phyloP scores from a whole-genome alignment of 2,888 invertebrate species.

The Polymixis flavicincta region DNA sequence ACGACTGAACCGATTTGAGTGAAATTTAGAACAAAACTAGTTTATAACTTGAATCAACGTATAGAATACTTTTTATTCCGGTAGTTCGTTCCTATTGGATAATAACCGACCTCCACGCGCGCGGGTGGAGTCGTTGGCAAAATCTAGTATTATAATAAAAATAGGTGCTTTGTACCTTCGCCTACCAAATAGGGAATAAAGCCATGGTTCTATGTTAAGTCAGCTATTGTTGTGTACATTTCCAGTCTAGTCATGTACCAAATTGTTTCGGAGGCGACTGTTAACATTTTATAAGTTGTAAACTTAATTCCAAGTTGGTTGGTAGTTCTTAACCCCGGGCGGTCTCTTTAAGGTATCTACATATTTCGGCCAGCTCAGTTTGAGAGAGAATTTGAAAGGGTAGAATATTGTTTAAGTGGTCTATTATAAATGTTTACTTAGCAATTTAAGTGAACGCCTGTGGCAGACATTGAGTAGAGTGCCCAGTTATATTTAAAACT shows the following conservation, averaged over 20 bases:
- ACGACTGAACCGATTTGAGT: too few relatives aligned
- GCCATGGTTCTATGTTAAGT: background rate
- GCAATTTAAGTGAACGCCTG: slow-evolving; percentile 21
- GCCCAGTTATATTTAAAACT: background rate
- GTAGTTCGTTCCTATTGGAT: too few relatives aligned
- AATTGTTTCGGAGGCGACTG: slow-evolving; percentile 34
- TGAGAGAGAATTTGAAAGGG: slow-evolving; percentile 23
- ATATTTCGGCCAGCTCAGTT: slow-evolving; percentile 25
- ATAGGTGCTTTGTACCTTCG: too few relatives aligned
- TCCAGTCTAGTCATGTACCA: slow-evolving; percentile 22
- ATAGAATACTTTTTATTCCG: too few relatives aligned
- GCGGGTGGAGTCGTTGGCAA: too few relatives aligned
- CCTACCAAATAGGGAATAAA: too few relatives aligned
- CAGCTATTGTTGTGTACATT: slow-evolving; percentile 6
- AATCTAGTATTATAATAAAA: too few relatives aligned
- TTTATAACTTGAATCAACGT: too few relatives aligned
- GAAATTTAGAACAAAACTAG: too few relatives aligned
- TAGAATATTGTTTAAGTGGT: slow-evolving; percentile 29
- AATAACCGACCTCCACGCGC: too few relatives aligned
- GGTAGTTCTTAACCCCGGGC: slow-evolving; percentile 24
- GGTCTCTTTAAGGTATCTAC: slow-evolving; percentile 25
- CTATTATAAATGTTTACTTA: slow-evolving; percentile 20
- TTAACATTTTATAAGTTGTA: slow-evolving; percentile 57
- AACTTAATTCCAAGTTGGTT: slow-evolving; percentile 54
- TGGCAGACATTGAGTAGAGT: background rate